Evolutionary conservation across 2,797 vertebrate species (phyloP), one percentile per base, ranked within the genome.

Genomic region (Ambastaia sidthimunki): DNA sequence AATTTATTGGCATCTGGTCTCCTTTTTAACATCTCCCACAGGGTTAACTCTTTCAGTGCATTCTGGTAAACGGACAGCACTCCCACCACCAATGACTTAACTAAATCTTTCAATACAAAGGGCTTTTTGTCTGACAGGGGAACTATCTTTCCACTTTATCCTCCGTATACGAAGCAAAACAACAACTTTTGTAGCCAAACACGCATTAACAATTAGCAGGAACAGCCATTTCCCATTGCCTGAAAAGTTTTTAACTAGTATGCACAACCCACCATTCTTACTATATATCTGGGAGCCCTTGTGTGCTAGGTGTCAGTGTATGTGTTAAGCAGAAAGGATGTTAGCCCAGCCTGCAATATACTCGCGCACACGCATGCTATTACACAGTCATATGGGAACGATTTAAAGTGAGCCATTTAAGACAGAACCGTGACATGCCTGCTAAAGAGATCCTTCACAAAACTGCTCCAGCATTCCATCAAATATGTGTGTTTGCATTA

Each of bases 321-420:
- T 57, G 21, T 60, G 28, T 47, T 72, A 44, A 9, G 31, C 10
- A 23, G 44, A 60, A 71, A 34, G 41, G 60, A 48, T 34, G 1
- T 50, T 78, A 47, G n/a, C 65, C 31, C 70, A 28, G 71, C 23
- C 47, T 80, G 72, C 69, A 81, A 69, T 48, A 74, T 18, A 16
- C 70, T 16, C 66, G 18, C 9, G 37, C 71, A 25, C 60, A 66
- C 76, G 48, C 62, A 18, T 59, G 25, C 65, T 55, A 62, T 55
- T 55, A 74, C 65, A n/a, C 50, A 23, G 9, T 87, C 91, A 93
- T 86, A 89, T 92, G 92, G 91, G 85, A 91, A 85, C 88, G 86
- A 90, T 93, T 91, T 88, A 50, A 87, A 79, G 71, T 80, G 75
- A 80, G 44, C 69, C 72, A 81, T 80, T 85, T 89, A 84, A 82